phyloP scores from a whole-genome alignment of 2,888 invertebrate species.

The Oxystoma pomonae region DNA sequence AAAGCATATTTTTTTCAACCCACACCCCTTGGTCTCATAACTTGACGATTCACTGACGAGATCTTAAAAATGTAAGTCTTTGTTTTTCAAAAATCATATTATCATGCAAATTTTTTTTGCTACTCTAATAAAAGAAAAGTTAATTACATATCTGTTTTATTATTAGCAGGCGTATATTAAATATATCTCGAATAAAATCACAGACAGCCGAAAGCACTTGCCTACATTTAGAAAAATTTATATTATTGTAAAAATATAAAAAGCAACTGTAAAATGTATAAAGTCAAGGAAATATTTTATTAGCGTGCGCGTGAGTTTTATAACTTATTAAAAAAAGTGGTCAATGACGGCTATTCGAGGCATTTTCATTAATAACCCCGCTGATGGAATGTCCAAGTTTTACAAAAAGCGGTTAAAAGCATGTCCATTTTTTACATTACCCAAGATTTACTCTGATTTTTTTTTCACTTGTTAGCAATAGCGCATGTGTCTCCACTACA shows the following conservation, averaged over 20 bases:
- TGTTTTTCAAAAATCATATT: too few species aligned
- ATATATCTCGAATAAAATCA: neutral
- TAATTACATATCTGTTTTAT: neutral
- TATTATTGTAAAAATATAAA: neutral
- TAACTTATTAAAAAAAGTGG: neutral
- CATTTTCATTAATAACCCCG: neutral
- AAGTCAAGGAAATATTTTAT: slow-evolving; percentile 3
- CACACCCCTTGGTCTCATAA: too few species aligned
- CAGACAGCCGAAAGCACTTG: neutral
- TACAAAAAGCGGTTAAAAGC: neutral
- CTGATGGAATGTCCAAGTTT: neutral
- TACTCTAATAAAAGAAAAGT: neutral
- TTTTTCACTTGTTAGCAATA: neutral
- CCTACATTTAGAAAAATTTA: neutral
- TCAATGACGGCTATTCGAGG: slow-evolving; percentile 19
- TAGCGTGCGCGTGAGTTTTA: neutral
- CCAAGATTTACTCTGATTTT: neutral
- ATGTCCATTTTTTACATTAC: neutral
- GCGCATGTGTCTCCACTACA: neutral
- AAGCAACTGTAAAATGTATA: slow-evolving; percentile 2
- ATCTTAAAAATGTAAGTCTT: too few species aligned
- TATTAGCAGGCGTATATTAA: neutral
- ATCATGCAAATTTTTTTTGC: too few species aligned
- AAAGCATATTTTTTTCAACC: too few species aligned
- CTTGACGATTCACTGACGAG: too few species aligned